phyloP scores from a whole-genome alignment of 2,797 vertebrate genomes.

The Podarcis siculus region DNA sequence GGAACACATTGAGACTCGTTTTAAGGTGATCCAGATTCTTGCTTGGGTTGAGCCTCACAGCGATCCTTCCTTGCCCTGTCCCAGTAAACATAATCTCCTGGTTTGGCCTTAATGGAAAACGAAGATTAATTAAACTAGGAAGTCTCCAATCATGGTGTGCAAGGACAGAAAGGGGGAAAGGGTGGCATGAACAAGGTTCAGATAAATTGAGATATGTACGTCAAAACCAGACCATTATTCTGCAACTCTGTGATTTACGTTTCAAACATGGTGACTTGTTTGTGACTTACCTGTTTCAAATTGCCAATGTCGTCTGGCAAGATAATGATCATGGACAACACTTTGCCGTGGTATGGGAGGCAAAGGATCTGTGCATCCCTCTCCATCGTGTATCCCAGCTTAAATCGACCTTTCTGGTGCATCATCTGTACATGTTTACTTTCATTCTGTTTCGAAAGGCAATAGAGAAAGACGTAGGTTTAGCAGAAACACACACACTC shows the following conservation, averaged over 20 bases:
- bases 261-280: too few relatives aligned
- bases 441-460: not conserved
- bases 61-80: too few relatives aligned
- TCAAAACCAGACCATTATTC: not conserved
- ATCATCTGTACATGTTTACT: not conserved
- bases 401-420: not conserved
- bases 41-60: too few relatives aligned
- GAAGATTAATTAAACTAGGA: too few relatives aligned
- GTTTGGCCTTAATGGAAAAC: too few relatives aligned
- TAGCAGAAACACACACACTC: not conserved
- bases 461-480: not conserved
- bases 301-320: not conserved
- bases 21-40: too few relatives aligned
- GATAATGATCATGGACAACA: not conserved
- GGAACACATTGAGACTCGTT: too few relatives aligned
- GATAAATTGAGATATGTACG: not conserved
- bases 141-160: too few relatives aligned
- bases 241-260: not conserved
- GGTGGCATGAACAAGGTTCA: not conserved
- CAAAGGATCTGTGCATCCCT: not conserved
- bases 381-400: not conserved
- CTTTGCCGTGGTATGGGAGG: not conserved
- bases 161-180: too few relatives aligned
- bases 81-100: too few relatives aligned
- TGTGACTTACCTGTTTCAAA: not conserved